Evolutionary conservation across 1,140 invertebrate genomes (phyloP).

Genomic region (Heliconius congener): DNA sequence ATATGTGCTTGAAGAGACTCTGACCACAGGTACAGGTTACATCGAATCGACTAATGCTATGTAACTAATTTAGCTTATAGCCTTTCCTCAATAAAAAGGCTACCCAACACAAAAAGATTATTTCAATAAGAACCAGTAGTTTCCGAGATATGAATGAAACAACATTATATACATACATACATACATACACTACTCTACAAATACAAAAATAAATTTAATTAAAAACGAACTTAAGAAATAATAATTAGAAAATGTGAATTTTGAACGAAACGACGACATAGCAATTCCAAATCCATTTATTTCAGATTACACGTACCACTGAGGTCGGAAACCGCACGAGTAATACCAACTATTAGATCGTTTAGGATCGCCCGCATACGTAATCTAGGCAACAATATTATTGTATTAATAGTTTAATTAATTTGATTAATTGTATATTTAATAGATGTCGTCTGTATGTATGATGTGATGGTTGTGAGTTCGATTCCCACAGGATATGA

Average conservation of each 20-base stretch:
- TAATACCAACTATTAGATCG: not conserved
- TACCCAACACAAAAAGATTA: too few species aligned
- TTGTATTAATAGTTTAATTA: not conserved
- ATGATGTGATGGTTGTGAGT: not conserved
- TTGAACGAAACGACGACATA: not conserved
- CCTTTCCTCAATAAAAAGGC: too few species aligned
- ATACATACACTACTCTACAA: too few species aligned
- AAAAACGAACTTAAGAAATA: not conserved
- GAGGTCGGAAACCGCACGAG: constrained; percentile 9
- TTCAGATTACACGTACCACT: not conserved
- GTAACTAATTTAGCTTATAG: too few species aligned
- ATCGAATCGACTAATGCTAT: too few species aligned
- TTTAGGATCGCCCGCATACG: not conserved
- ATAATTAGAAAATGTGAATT: not conserved
- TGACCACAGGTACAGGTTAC: too few species aligned
- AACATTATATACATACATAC: too few species aligned
- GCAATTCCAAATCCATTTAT: constrained; percentile 2
- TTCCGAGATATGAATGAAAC: too few species aligned
- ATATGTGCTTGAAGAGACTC: too few species aligned
- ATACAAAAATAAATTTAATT: too few species aligned
- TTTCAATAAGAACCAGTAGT: too few species aligned
- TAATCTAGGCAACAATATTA: not conserved
- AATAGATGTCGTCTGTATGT: not conserved
- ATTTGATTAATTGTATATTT: not conserved
- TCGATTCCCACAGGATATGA: not conserved